Evolutionary conservation across 2,113 vertebrate species (phyloP).

Genomic region (Crocuta crocuta): DNA sequence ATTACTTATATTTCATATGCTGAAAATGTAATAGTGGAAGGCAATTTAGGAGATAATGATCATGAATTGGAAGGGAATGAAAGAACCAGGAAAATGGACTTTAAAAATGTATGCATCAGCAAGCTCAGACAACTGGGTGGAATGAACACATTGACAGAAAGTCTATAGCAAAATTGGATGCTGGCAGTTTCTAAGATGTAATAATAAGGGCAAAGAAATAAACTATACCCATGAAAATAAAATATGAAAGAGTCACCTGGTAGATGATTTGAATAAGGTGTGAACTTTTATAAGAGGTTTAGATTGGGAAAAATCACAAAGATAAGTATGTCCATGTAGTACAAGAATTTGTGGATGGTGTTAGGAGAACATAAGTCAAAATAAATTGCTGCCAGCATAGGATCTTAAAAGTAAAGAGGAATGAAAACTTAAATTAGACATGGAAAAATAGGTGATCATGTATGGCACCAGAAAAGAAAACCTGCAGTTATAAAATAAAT

Average conservation of each 20-base stretch:
- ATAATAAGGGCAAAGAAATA: constrained; percentile 67
- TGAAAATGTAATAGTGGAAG: constrained; percentile 75
- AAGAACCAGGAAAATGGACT: constrained; percentile 75
- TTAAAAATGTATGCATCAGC: constrained; percentile 76
- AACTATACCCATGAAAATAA: constrained; percentile 67
- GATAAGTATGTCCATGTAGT: constrained; percentile 2
- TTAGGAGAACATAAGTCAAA: not conserved
- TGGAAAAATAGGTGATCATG: not conserved
- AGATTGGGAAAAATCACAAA: constrained; percentile 43
- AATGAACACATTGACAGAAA: constrained; percentile 68
- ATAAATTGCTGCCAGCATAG: constrained; percentile 9
- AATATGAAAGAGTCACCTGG: constrained; percentile 55
- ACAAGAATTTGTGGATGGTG: not conserved
- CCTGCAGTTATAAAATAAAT: not conserved
- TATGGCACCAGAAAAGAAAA: not conserved
- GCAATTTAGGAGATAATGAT: constrained; percentile 83
- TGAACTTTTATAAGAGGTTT: constrained; percentile 27
- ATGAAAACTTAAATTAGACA: not conserved
- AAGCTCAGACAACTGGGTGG: constrained; percentile 59
- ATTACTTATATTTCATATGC: constrained; percentile 76
- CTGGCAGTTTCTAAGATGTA: constrained; percentile 52
- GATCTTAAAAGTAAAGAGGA: not conserved
- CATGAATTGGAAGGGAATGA: constrained; percentile 63
- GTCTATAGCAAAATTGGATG: constrained; percentile 66
- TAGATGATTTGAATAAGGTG: constrained; percentile 50